Percentiles rank a stretch among this genome's conserved stretches.
These are phyloP conservation scores for Stictonetta naevosa DNA, from an alignment of 2,113 vertebrate genomes.

Conservation along the genomic window DNA sequence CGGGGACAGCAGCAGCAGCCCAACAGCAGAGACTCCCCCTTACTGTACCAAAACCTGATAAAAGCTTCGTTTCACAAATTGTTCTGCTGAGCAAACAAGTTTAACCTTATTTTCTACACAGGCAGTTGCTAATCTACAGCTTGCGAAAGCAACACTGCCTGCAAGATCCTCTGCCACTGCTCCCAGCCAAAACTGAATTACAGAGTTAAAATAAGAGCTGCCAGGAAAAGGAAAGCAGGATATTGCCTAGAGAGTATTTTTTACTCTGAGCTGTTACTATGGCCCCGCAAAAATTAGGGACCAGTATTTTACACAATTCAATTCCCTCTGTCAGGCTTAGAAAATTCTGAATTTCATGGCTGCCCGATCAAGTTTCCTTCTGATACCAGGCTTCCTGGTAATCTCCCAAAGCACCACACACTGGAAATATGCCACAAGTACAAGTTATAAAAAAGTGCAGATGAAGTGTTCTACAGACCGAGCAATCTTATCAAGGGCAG, in stretches of 20 bases:
- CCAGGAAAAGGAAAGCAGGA: not conserved
- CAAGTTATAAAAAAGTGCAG: not conserved
- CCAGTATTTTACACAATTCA: not conserved
- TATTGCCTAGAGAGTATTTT: not conserved
- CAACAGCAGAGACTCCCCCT: not conserved
- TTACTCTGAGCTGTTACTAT: not conserved
- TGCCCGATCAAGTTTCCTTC: slow-evolving; percentile 20
- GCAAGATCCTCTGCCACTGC: not conserved
- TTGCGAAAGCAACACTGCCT: not conserved
- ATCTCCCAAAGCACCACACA: not conserved
- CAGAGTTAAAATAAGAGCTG: not conserved
- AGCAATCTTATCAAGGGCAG: not conserved
- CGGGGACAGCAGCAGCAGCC: not conserved
- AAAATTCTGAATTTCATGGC: slow-evolving; percentile 36
- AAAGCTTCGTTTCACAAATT: not conserved
- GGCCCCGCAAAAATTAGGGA: not conserved
- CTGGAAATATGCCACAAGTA: not conserved
- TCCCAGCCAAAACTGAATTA: not conserved
- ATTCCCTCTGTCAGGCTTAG: not conserved
- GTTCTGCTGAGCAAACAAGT: not conserved
- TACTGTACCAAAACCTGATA: not conserved
- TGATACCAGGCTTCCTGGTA: not conserved
- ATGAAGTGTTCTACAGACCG: not conserved
- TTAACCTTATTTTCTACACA: not conserved
- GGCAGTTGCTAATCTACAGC: not conserved